phyloP scores from a whole-genome alignment of 2,113 vertebrate genomes.

The Gulo gulo region DNA sequence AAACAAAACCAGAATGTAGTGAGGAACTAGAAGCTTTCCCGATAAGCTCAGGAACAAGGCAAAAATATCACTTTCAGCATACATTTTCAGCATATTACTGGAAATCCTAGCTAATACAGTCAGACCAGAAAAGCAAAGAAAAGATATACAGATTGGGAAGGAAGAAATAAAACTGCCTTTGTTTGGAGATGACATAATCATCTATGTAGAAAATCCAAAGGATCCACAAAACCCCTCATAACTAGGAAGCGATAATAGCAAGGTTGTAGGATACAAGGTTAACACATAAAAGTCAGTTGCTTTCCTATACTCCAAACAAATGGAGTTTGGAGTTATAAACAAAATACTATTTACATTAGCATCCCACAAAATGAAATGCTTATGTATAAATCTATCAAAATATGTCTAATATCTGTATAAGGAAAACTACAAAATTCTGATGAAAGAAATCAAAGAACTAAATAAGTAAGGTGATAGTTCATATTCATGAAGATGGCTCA shows the following conservation, averaged over 20 bases:
- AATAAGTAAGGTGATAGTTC: background rate
- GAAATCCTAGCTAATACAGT: background rate
- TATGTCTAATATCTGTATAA: background rate
- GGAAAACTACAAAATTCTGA: background rate
- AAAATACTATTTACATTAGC: background rate
- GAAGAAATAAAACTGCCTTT: background rate
- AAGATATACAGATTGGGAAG: background rate
- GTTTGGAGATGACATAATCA: background rate
- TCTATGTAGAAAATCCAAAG: background rate
- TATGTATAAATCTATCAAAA: background rate
- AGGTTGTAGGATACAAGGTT: background rate
- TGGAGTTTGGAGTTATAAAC: background rate
- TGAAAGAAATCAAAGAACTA: background rate
- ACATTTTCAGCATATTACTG: background rate
- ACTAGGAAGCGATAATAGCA: background rate
- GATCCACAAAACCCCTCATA: background rate
- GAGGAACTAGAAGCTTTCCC: background rate
- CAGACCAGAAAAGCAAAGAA: background rate
- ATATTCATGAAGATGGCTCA: background rate
- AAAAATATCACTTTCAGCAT: background rate
- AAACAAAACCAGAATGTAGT: background rate
- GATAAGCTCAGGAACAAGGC: background rate
- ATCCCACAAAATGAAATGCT: background rate
- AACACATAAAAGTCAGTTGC: background rate
- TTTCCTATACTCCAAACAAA: background rate